phyloP scores from a whole-genome alignment of 2,797 vertebrate species.

The Discoglossus pictus region DNA sequence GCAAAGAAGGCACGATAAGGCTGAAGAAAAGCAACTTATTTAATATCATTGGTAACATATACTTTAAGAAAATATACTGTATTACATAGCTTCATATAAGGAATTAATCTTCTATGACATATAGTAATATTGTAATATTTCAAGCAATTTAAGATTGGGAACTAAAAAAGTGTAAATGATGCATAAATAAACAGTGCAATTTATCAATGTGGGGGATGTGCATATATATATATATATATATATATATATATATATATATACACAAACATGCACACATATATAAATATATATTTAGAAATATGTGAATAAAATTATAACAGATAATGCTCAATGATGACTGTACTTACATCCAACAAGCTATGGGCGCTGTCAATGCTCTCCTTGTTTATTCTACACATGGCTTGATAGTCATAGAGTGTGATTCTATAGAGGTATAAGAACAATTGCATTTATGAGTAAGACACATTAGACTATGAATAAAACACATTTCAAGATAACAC shows the following conservation, averaged over 20 bases:
- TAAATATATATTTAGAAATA: too few relatives aligned
- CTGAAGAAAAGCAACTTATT: constrained; percentile 73
- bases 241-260: too few relatives aligned
- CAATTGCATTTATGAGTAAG: constrained; percentile 61
- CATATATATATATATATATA: too few relatives aligned
- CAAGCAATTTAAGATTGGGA: too few relatives aligned
- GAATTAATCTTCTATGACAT: too few relatives aligned
- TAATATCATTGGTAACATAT: too few relatives aligned
- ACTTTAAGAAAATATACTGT: too few relatives aligned
- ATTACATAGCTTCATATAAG: too few relatives aligned
- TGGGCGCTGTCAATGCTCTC: constrained; percentile 90
- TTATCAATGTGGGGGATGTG: not conserved
- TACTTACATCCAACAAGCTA: constrained; percentile 90
- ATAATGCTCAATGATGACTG: constrained; percentile 18
- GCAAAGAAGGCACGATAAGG: constrained; percentile 92
- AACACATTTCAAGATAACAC: constrained; percentile 24
- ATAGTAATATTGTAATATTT: too few relatives aligned
- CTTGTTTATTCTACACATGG: constrained; percentile 89
- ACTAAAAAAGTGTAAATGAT: too few relatives aligned
- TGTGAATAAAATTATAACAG: too few relatives aligned
- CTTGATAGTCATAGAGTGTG: constrained; percentile 94
- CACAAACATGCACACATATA: too few relatives aligned
- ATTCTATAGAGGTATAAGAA: constrained; percentile 76
- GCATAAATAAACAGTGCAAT: not conserved
- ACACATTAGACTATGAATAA: constrained; percentile 34